Base-by-base conservation (phyloP, 2,113 vertebrate genomes). In the Myotis brandtii region DNA sequence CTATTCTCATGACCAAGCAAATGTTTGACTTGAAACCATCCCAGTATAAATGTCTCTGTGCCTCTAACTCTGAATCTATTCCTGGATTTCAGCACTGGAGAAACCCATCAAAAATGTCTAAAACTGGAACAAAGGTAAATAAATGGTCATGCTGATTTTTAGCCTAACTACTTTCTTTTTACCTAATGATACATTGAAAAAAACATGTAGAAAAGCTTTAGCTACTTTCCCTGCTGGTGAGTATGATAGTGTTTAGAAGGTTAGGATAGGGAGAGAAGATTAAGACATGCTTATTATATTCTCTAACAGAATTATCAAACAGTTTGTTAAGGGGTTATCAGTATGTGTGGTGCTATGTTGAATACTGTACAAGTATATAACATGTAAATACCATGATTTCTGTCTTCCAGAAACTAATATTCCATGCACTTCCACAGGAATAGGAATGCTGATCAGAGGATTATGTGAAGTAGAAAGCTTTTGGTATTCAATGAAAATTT, bases 1-100 rank as follows among this genome's bases (percentile, higher is more conserved):
- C 98, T 95, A 98, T 99, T 99, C 99, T 99, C 99, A 99, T 99
- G 99, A 99, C 99, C 98, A 99, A 99, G 99, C 99, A 97, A 98
- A 99, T 99, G 98, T 99, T 98, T 98, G 98, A 97, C 98, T 98
- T 98, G 97, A 98, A 97, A 97, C 97, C 97, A 97, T 97, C 95
- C 96, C 96, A 16, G 97, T 99, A 99, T 99, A 99, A 77, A 99
- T 98, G 98, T 20, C 89, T 97, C 96, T 96, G n/a, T 0, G 89
- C 75, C 96, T 96, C 96, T 96, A 96, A 94, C 96, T 97, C 97
- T 89, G 93, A 96, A 97, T 98, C 97, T 96, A 96, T 95, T 97
- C 92, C 97, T 96, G 97, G 92, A 91, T 1, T 97, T 98, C 95
- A 82, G 97, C 96, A 91, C 75, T 88, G 77, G 75, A 92, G 87